Evolutionary conservation across 1,140 invertebrate species (phyloP), one percentile per base, ranked within the genome.

Genomic region (Drosophila tsacasi): DNA sequence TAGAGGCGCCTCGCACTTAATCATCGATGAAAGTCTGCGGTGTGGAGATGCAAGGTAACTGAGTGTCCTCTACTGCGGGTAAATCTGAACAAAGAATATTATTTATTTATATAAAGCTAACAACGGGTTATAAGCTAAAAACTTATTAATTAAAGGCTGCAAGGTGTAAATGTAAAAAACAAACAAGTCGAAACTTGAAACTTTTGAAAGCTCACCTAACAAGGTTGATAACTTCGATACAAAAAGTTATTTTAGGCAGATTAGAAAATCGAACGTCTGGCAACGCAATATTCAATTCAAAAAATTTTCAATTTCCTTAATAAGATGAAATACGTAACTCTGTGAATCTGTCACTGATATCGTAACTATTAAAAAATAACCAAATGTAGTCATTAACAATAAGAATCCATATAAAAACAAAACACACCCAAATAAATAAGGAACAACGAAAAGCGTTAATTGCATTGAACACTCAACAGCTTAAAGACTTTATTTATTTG

Each of bases 401-500:
- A 52, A 3, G 5, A 5, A 30, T 6, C 9, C 50, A 19, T 2
- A 13, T 1, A 21, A 2, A 54, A 55, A 23, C 2, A 5, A 37
- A 21, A 32, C 49, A 52, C 50, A 8, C 52, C 32, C 52, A 37
- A 37, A 54, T 35, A 35, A 55, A 55, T 37, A 4, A 21, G 23
- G 5, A 67, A 77, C 6, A 42, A 30, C 30, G 55, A 10, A 59
- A n/a, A 19, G 39, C 8, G 65, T 76, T 72, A 79, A 72, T 90
- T 90, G 75, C 82, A 90, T 90, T 90, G 76, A 90, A 90, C 85
- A 85, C 81, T 90, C 82, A 90, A 90, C 85, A 85, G 86, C 58
- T 90, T 90, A 90, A 90, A 85, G 85, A 90, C 68, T 90, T 90
- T 90, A 90, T 90, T 90, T 85, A 90, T 85, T 55, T 84, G 76